A percentile compares a stretch with the other conserved stretches of the same genome.
Evolutionary conservation across 2,888 invertebrate genomes (phyloP).

Genomic region (Ormyrus labotus): DNA sequence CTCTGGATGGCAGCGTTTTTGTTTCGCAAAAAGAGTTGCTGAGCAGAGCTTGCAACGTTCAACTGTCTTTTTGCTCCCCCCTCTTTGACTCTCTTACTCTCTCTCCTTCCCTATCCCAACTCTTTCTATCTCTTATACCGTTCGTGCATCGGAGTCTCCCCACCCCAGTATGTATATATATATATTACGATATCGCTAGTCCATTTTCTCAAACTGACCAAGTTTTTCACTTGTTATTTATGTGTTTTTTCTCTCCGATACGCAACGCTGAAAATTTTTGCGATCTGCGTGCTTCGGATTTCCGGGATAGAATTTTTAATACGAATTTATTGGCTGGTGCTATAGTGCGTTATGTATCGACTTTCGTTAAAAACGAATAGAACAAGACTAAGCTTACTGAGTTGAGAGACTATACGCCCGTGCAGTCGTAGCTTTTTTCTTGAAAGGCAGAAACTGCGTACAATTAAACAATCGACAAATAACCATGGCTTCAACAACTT

Average conservation of each 20-base stretch:
- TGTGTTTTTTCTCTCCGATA: slow-evolving; percentile 19
- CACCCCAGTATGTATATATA: background rate
- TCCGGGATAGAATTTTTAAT: slow-evolving; percentile 6
- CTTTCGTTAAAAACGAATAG: slow-evolving; percentile 17
- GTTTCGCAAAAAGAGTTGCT: slow-evolving; percentile 30
- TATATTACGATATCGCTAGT: slow-evolving; percentile 44
- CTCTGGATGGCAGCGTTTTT: slow-evolving; percentile 28
- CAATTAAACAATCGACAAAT: slow-evolving; percentile 24
- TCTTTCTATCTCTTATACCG: background rate
- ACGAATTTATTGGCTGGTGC: slow-evolving; percentile 35
- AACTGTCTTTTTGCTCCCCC: slow-evolving; percentile 11
- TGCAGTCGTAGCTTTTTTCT: slow-evolving; percentile 10
- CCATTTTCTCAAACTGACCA: slow-evolving; percentile 40
- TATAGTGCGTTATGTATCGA: slow-evolving; percentile 13
- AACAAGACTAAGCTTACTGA: background rate
- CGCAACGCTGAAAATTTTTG: slow-evolving; percentile 24
- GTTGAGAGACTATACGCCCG: background rate
- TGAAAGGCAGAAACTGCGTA: background rate
- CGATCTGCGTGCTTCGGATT: slow-evolving; percentile 2
- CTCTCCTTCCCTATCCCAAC: background rate
- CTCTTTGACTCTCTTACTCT: slow-evolving; percentile 18
- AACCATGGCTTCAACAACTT: slow-evolving; percentile 70
- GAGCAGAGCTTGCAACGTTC: slow-evolving; percentile 24
- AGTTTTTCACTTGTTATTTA: slow-evolving; percentile 47
- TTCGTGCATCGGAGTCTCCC: background rate